A percentile compares a stretch with the other conserved stretches of the same genome.
Evolutionary conservation across 2,113 vertebrate genomes (phyloP).

Genomic region (Pseudolaguvia tuberculata): DNA sequence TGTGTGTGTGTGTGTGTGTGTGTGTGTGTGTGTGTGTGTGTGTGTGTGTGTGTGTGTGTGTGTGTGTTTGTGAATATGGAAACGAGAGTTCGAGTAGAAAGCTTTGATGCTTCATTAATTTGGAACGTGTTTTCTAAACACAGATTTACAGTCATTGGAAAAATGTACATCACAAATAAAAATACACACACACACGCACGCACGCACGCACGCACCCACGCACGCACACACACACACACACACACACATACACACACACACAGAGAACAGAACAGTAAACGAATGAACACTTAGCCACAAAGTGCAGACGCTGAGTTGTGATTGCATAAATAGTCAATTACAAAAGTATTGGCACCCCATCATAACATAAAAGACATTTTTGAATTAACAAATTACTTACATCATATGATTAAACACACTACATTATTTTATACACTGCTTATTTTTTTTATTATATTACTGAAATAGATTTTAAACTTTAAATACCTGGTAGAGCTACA

Average conservation of each 20-base stretch:
- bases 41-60: background rate
- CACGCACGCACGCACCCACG: background rate
- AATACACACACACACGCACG: background rate
- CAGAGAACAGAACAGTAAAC: background rate
- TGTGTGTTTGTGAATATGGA: no score
- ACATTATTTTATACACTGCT: no score
- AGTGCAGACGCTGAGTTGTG: background rate
- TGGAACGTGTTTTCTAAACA: background rate
- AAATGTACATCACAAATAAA: background rate
- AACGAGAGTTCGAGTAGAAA: background rate
- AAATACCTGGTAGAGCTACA: no score
- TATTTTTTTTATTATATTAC: no score
- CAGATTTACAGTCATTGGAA: background rate
- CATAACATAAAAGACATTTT: no score
- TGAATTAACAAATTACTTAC: no score
- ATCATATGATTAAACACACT: no score
- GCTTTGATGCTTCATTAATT: conserved; percentile 11
- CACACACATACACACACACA: background rate
- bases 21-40: background rate
- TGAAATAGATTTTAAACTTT: no score
- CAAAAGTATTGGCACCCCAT: background rate
- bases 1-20: conserved; percentile 8
- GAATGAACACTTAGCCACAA: background rate
- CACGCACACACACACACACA: background rate
- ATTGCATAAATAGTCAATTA: background rate